Percentiles rank a stretch among this genome's conserved stretches.
phyloP scores from a whole-genome alignment of 2,797 vertebrate genomes.

The Gymnodraco acuticeps region DNA sequence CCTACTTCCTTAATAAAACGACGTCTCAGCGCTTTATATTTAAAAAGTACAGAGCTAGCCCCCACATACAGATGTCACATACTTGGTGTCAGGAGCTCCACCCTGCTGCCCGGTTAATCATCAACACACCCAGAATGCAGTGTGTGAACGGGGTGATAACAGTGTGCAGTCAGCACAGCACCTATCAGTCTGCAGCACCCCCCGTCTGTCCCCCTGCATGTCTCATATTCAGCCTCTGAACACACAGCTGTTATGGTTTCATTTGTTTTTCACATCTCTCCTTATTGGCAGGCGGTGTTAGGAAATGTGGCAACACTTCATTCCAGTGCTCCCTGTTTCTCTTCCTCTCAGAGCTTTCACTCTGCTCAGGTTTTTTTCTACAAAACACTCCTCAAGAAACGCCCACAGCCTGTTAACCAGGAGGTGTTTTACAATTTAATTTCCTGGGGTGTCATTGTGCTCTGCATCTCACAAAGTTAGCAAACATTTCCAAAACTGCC shows the following conservation, averaged over 20 bases:
- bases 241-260: background rate
- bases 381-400: background rate
- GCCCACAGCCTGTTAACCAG: background rate
- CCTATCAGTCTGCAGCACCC: constrained; percentile 32
- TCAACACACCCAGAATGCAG: constrained; percentile 52
- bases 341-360: background rate
- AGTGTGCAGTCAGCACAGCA: constrained; percentile 22
- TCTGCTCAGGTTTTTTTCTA: background rate
- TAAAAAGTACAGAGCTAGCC: background rate
- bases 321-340: constrained; percentile 5
- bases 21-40: constrained; percentile 5
- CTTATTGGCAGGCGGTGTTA: background rate
- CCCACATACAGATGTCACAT: background rate
- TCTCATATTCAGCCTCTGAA: background rate
- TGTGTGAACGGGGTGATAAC: constrained; percentile 75
- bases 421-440: background rate
- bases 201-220: background rate
- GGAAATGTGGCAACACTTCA: constrained; percentile 22
- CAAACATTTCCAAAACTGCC: background rate
- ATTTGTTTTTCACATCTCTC: constrained; percentile 12
- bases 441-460: background rate
- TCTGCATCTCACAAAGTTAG: background rate
- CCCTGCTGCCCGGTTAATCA: constrained; percentile 43
- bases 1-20: background rate
- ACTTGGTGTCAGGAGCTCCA: constrained; percentile 26